A percentile compares a stretch with the other conserved stretches of the same genome.
Evolutionary conservation across 37 sponge, comb jelly and placozoan genomes (phyloP).

Genomic region (Beroe ovata): DNA sequence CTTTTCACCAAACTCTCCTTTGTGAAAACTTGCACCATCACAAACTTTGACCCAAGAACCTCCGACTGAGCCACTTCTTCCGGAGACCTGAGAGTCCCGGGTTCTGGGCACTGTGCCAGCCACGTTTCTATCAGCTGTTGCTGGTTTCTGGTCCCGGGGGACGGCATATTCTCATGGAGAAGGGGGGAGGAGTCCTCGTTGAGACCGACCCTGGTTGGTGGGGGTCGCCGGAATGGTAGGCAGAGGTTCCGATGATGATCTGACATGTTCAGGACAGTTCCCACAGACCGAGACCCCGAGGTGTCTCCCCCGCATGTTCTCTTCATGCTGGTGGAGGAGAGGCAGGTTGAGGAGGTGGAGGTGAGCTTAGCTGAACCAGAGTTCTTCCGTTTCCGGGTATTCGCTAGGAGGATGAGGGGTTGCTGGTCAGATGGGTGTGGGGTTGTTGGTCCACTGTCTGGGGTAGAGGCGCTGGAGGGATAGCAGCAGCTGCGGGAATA

Average conservation of each 20-base stretch:
- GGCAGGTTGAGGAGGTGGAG: neutral
- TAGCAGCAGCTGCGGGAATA: no score
- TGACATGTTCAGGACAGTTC: no score
- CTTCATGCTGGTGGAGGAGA: neutral
- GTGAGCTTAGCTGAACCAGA: neutral
- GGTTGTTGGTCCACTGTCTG: no score
- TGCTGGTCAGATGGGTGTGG: neutral
- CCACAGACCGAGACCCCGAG: no score
- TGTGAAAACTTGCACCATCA: slow-evolving; percentile 30
- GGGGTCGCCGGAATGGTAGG: no score
- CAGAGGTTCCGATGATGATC: no score
- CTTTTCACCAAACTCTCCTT: slow-evolving; percentile 20
- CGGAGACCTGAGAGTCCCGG: neutral
- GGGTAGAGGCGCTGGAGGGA: no score
- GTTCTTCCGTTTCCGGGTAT: neutral
- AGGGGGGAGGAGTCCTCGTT: neutral
- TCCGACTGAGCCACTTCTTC: neutral
- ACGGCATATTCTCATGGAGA: neutral
- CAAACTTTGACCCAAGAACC: neutral
- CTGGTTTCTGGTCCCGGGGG: neutral
- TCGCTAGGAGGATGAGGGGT: neutral
- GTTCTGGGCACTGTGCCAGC: neutral
- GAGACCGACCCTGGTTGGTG: no score
- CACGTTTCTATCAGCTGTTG: neutral
- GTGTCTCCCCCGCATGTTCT: neutral